Base-by-base conservation (phyloP, 2,797 vertebrate species). In the Erpetoichthys calabaricus region DNA sequence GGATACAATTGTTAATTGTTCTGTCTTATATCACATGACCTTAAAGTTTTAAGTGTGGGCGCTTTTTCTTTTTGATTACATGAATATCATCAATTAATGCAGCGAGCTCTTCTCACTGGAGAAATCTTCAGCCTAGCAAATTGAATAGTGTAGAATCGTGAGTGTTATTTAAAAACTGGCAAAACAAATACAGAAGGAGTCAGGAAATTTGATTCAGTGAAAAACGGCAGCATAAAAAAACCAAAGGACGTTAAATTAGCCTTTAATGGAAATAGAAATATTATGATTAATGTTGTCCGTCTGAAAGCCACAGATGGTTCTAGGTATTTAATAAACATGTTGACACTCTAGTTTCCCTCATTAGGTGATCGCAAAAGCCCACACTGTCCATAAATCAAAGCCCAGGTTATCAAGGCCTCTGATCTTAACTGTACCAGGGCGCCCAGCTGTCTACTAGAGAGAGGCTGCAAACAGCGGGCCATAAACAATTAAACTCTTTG, bases 261-360 rank as follows among this genome's bases (percentile, higher is more conserved):
- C 25, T 1, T 55, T 53, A 65, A 63, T 78, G 73, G 79, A 84
- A 83, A 80, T 78, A 81, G 77, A 85, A 80, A 80, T 79, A 75
- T 65, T 62, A 70, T 80, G 82, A 84, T 82, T 81, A 82, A 77
- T 73, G 74, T 45, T 45, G 68, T 70, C 66, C 51, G 1, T 65
- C 67, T 72, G 65, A 65, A 65, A 74, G 75, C 82, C 80, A 86
- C 89, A 94, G 88, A 85, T 91, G 91, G 86, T 92, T 91, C 87
- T 80, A 80, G 85, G 86, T 88, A 91, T 93, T 91, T 96, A 95
- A 96, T 94, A 97, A 95, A 95, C 89, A 90, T 89, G 87, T 97
- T 93, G 92, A 97, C 93, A 92, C 89, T 90, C 84, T 67, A 73
- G 86, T 81, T 89, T 83, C 86, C 86, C 90, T 97, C 91, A 95